Evolutionary conservation across 2,797 vertebrate species (phyloP).

Genomic region (Girardinus metallicus): DNA sequence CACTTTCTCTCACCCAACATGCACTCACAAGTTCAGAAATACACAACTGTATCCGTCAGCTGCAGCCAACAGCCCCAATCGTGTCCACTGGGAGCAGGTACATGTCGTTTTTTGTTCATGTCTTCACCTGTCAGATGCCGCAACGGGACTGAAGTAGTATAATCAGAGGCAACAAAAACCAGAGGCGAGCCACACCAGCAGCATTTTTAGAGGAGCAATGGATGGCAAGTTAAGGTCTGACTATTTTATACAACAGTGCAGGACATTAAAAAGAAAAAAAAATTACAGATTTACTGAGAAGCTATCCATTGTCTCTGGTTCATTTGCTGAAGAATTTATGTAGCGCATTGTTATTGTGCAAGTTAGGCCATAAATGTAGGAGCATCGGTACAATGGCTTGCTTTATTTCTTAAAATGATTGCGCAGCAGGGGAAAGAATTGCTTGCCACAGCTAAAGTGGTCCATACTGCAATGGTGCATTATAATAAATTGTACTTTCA

Average conservation of each 20-base stretch:
- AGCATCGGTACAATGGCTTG: constrained; percentile 15
- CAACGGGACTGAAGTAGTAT: constrained; percentile 44
- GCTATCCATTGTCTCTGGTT: not conserved
- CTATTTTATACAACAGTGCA: not conserved
- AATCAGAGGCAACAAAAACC: constrained; percentile 26
- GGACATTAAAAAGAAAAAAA: not conserved
- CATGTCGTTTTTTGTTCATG: constrained; percentile 71
- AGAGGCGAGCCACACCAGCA: not conserved
- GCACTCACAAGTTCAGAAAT: constrained; percentile 16
- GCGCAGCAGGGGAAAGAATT: constrained; percentile 37
- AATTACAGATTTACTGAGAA: not conserved
- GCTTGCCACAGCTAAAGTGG: constrained; percentile 39
- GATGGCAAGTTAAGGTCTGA: not conserved
- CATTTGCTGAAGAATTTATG: constrained; percentile 18
- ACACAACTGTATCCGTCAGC: constrained; percentile 65
- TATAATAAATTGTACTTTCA: constrained; percentile 37
- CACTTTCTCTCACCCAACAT: not conserved
- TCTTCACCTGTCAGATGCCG: constrained; percentile 66
- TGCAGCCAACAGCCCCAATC: constrained; percentile 54
- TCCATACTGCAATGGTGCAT: constrained; percentile 16
- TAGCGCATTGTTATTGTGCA: constrained; percentile 25
- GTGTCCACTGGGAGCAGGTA: constrained; percentile 68
- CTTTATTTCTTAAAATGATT: constrained; percentile 33
- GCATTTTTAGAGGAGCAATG: constrained; percentile 3
- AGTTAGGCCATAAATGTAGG: constrained; percentile 17